Percentiles rank a stretch among this genome's conserved stretches.
Conservation (phyloP, 1,140 invertebrate genomes). For the Monomorium pharaonis region DNA sequence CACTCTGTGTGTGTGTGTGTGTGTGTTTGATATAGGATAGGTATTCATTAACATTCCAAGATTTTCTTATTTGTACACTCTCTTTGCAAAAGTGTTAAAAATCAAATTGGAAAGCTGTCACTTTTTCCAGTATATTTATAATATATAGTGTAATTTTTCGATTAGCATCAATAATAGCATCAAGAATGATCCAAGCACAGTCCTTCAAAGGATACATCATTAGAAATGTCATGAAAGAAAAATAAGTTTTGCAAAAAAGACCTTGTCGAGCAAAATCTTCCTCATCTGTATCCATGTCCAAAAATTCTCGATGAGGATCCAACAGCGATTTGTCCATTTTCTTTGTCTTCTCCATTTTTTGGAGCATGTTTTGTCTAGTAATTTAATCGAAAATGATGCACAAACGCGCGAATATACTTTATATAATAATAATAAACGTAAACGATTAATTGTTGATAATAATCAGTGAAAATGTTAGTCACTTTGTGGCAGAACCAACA, state of each 20-base stretch:
- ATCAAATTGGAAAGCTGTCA: too few species aligned
- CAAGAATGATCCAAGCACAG: too few species aligned
- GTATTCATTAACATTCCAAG: too few species aligned
- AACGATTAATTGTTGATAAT: not conserved
- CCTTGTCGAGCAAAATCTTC: slow-evolving; percentile 82
- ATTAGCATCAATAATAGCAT: too few species aligned
- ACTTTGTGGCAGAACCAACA: not conserved
- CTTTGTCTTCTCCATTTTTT: slow-evolving; percentile 65
- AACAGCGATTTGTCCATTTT: slow-evolving; percentile 73
- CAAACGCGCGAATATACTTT: not conserved
- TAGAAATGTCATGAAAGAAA: not conserved
- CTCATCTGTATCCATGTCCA: slow-evolving; percentile 83
- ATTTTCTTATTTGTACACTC: too few species aligned
- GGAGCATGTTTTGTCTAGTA: slow-evolving; percentile 52
- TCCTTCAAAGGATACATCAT: too few species aligned
- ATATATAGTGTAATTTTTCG: too few species aligned
- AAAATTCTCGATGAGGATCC: slow-evolving; percentile 79
- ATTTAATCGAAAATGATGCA: not conserved
- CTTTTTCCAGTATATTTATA: too few species aligned
- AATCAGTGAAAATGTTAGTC: not conserved
- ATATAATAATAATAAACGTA: not conserved
- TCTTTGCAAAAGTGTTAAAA: too few species aligned
- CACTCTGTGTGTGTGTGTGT: not conserved
- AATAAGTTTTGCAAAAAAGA: slow-evolving; percentile 40
- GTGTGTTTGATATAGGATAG: too few species aligned